phyloP scores from a whole-genome alignment of 2,113 vertebrate species.

The Pyrgilauda ruficollis region DNA sequence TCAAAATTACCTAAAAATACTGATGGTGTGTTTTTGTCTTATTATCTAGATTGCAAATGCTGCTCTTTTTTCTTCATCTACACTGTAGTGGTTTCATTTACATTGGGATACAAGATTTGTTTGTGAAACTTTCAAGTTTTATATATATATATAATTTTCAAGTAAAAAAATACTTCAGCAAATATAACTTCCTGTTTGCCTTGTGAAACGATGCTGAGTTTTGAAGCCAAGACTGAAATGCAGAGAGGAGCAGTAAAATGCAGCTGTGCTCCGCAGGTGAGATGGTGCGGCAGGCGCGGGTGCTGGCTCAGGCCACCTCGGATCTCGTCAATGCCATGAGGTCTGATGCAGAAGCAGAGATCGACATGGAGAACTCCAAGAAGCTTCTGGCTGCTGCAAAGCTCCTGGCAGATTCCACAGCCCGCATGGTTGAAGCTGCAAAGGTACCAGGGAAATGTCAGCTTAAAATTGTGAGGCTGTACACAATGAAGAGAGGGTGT shows the following conservation, averaged over 20 bases:
- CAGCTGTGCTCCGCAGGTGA: slow-evolving; percentile 78
- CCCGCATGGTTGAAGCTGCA: slow-evolving; percentile 97
- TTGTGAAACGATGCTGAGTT: neutral
- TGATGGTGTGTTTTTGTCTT: neutral
- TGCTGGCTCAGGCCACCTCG: slow-evolving; percentile 95
- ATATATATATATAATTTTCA: neutral
- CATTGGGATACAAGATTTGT: neutral
- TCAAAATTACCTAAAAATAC: neutral
- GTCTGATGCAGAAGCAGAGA: slow-evolving; percentile 94
- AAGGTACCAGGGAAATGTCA: slow-evolving; percentile 78
- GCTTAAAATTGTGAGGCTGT: neutral
- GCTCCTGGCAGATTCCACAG: slow-evolving; percentile 95
- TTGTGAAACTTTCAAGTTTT: neutral
- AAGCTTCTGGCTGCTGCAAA: slow-evolving; percentile 96
- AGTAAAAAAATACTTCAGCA: neutral
- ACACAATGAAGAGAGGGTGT: neutral
- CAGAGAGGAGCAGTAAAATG: neutral
- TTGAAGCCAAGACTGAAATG: neutral
- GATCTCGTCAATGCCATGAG: slow-evolving; percentile 97
- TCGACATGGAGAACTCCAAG: slow-evolving; percentile 97
- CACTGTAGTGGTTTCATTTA: neutral
- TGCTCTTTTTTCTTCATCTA: neutral
- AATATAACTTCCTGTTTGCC: neutral
- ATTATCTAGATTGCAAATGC: neutral
- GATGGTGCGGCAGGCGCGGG: slow-evolving; percentile 97